Conservation (phyloP, 1,140 invertebrate genomes). For the Achatina immaculata region DNA sequence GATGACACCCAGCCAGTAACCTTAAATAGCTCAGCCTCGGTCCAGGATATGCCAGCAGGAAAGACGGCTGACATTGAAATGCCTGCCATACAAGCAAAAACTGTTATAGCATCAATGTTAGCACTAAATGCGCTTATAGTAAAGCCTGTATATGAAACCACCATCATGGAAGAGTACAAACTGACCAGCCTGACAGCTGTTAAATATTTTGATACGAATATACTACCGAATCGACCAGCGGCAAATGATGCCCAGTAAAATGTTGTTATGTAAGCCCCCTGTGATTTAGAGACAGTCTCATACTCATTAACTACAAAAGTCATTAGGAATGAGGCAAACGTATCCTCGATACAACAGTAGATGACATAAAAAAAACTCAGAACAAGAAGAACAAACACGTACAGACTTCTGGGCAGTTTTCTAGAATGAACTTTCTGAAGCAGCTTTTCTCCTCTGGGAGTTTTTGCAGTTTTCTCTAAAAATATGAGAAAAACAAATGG, state of each 20-base stretch:
- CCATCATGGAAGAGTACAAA: constrained; percentile 16
- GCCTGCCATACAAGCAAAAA: constrained; percentile 39
- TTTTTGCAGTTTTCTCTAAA: constrained; percentile 23
- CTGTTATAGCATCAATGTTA: constrained; percentile 18
- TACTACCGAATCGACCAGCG: constrained; percentile 13
- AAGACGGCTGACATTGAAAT: constrained; percentile 48
- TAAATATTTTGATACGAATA: constrained; percentile 9
- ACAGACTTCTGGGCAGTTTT: constrained; percentile 27
- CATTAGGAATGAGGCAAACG: constrained; percentile 46
- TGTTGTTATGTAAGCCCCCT: constrained; percentile 26
- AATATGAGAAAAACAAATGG: constrained; percentile 33
- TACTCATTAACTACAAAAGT: constrained; percentile 48
- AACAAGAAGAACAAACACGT: constrained; percentile 35
- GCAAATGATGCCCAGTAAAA: constrained; percentile 29
- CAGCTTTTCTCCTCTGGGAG: neutral
- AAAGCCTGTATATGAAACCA: constrained; percentile 17
- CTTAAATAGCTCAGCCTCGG: constrained; percentile 45
- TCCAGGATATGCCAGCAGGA: constrained; percentile 49
- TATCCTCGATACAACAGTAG: constrained; percentile 56
- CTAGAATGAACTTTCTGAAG: constrained; percentile 16
- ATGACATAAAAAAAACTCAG: constrained; percentile 39
- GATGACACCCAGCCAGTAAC: constrained; percentile 52
- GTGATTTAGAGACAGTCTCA: constrained; percentile 22
- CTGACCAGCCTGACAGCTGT: constrained; percentile 9
- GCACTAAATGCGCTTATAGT: neutral